Conservation (phyloP, 2,797 vertebrate species). For the Coregonus suidteri region DNA sequence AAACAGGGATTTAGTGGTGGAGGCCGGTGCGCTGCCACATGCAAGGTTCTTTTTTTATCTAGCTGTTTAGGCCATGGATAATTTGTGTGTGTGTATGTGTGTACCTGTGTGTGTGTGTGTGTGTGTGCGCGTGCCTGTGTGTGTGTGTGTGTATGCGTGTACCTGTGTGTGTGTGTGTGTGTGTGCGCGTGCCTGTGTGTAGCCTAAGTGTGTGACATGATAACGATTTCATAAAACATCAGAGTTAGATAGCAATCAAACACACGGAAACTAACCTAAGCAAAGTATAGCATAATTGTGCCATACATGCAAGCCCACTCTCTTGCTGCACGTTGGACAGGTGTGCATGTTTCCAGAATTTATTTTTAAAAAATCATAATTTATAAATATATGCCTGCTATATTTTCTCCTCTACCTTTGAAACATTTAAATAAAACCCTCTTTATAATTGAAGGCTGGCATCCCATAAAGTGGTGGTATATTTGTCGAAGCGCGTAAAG, state of each 20-base stretch:
- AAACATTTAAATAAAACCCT: neutral
- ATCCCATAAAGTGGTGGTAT: too few species aligned
- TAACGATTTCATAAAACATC: neutral
- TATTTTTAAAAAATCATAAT: neutral
- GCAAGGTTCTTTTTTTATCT: neutral
- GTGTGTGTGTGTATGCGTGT: neutral
- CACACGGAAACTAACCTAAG: neutral
- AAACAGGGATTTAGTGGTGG: neutral
- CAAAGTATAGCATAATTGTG: neutral
- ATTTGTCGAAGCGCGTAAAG: too few species aligned
- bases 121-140: constrained; percentile 10
- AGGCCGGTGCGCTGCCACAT: constrained; percentile 13
- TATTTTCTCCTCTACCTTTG: neutral
- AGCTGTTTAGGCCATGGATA: neutral
- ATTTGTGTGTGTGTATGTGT: neutral
- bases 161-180: neutral
- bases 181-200: neutral
- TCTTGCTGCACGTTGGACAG: neutral
- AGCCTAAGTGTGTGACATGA: neutral
- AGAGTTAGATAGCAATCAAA: neutral
- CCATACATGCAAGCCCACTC: neutral
- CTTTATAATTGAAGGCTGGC: too few species aligned
- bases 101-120: constrained; percentile 4
- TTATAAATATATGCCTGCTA: neutral
- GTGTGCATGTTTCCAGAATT: neutral